Base-by-base conservation (phyloP, 2,888 invertebrate species). In the Leptogaster cylindrica region DNA sequence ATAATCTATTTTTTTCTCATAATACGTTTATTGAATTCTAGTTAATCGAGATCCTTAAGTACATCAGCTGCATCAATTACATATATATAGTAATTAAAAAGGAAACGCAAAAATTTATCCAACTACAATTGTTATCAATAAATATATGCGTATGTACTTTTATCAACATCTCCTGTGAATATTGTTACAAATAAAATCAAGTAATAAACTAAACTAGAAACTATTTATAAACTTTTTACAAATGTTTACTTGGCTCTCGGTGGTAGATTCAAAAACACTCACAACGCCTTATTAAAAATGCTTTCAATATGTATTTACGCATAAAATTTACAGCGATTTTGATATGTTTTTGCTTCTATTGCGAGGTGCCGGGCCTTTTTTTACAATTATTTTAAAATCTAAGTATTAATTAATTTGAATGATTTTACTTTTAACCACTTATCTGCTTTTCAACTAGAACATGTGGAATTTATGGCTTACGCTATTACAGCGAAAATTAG, bases 351-450 rank as follows among this genome's bases (percentile, higher is more conserved):
- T 61, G 61, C 44, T 61, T 61, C 25, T 39, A 31, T 6, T n/a
- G n/a, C n/a, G n/a, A n/a, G n/a, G n/a, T n/a, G n/a, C n/a, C n/a
- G n/a, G n/a, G n/a, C n/a, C n/a, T 58, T 58, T 7, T 31, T 44
- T 61, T 44, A 44, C 16, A 23, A 44, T 18, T 12, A 18, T 44
- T 23, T 55, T 55, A 36, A 55, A 55, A 36, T 55, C 55, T 55
- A 55, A n/a, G 23, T 55, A 39, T 55, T 55, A 55, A 55, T 36
- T 55, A 55, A 55, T 55, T 36, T 55, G 33, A 55, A 55, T 39
- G 55, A 55, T 55, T n/a, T 55, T 55, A 55, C 55, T 61, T 61
- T 61, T 44, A 61, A 61, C 61, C 61, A 61, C 61, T 28, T 61
- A 61, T 61, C n/a, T 44, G 28, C 27, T 48, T 12, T 25, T 6